Base-by-base conservation (phyloP, 2,797 vertebrate genomes). In the Rhabdophis nuchalis region DNA sequence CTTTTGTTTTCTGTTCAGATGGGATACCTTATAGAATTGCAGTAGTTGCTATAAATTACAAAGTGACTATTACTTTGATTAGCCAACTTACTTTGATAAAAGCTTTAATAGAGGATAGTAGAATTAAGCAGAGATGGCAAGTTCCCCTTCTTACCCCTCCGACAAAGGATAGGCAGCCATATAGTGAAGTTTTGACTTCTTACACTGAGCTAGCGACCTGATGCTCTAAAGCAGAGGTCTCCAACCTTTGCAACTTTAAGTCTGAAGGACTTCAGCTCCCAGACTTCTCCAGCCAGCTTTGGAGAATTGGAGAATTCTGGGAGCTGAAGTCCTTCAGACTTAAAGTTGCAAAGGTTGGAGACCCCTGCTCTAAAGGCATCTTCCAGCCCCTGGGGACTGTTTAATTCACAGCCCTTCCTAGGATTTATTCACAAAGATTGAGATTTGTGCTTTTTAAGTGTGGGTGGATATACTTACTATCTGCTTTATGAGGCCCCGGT, bases 401-500 rank as follows among this genome's bases (percentile, higher is more conserved):
- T 46, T 82, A 46, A 82, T 82, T 46, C 41, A 25, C 10, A 82
- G 36, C 72, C 36, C 9, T 41, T 77, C 20, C 36, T 41, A 77
- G 41, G 41, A 82, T 82, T 82, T 46, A 82, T 46, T 46, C 20
- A 12, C 12, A 10, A 46, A 82, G 41, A 82, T 46, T 41, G 20
- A 82, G 36, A 82, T 46, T 54, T 29, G 36, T 36, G n/a, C 2
- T 50, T 58, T n/a, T 32, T 8, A 86, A 14, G 5, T 86, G n/a
- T 60, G 53, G 23, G 23, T 3, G 52, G 54, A 53, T 41, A 29
- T 46, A 94, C 97, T 97, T 95, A 99, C 98, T 97, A 96, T 89
- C n/a, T 98, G 97, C 90, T 98, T 98, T 0, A 97, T 97, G 57
- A 94, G 94, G 0, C 98, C 97, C 0, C 96, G 90, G 1, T 98